phyloP scores from a whole-genome alignment of 2,113 vertebrate species.

The Terrapene triunguis region DNA sequence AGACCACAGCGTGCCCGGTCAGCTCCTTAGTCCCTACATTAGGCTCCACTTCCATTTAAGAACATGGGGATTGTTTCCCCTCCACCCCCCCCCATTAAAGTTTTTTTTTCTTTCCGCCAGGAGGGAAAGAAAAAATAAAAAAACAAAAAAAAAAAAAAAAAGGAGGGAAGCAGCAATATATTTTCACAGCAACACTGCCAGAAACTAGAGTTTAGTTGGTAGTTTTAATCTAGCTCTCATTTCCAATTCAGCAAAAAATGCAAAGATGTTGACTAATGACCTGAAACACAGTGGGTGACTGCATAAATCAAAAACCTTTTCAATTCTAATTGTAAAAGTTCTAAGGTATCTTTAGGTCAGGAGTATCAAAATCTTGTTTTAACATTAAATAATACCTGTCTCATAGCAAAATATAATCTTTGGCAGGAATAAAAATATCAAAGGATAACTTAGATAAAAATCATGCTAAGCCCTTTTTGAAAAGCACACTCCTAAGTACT shows the following conservation, averaged over 20 bases:
- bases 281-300: background rate
- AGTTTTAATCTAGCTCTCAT: slow-evolving; percentile 41
- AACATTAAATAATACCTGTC: slow-evolving; percentile 1
- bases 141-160: background rate
- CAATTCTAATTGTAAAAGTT: background rate
- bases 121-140: background rate
- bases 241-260: slow-evolving; percentile 26
- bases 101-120: background rate
- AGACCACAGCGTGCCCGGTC: background rate
- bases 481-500: background rate
- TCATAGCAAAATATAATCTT: background rate
- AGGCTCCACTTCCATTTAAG: background rate
- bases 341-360: slow-evolving; percentile 1
- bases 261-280: slow-evolving; percentile 24
- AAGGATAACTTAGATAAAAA: background rate
- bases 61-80: background rate
- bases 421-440: background rate
- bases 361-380: background rate
- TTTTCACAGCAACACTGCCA: background rate
- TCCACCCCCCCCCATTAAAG: background rate
- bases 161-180: background rate
- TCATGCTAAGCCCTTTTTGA: background rate
- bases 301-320: slow-evolving; percentile 31
- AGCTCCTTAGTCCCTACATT: background rate
- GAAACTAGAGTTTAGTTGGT: background rate